Base-by-base conservation (phyloP, 2,888 invertebrate species). In the Norana najaformis region DNA sequence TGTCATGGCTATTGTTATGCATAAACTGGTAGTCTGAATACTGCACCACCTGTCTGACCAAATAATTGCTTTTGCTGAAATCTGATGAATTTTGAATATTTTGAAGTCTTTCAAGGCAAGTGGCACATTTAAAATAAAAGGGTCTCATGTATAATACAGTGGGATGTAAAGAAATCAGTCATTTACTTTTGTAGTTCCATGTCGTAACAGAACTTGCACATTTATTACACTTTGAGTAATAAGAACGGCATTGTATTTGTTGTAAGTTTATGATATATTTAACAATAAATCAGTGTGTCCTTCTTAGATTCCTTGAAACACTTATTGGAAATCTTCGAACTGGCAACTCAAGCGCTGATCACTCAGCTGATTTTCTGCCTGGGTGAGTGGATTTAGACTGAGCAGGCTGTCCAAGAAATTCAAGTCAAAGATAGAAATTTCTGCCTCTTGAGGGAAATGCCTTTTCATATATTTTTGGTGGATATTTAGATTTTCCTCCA, bases 321-420 rank as follows among this genome's bases (percentile, higher is more conserved):
- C 85, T 85, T 37, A 8, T 85, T 85, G 85, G 85, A 85, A 85
- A 85, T 37, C 85, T 85, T 37, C 35, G 85, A 37, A 35, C 85
- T 85, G 85, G 85, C 37, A 85, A 35, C 69, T 11, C 69, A 69
- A 69, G 69, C 69, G 8, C 13, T 69, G 69, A 69, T 69, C 69
- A 69, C n/a, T 69, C 69, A 13, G 69, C 69, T 69, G 69, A n/a
- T 69, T 69, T 69, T 69, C 69, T 69, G 69, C 13, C 69, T 13
- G 69, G 69, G 69, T 69, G 30, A 69, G 69, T 69, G 23, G 14
- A 3, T 20, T 47, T 47, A 47, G 14, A 39, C 13, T 5, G 23
- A 47, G 23, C 23, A 11, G n/a, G 1, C n/a, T 69, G 30, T 69
- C n/a, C 5, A n/a, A 69, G 30, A 69, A 69, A 30, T n/a, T 69